Evolutionary conservation across 2,888 invertebrate genomes (phyloP).

Genomic region (Diarsia mendica): DNA sequence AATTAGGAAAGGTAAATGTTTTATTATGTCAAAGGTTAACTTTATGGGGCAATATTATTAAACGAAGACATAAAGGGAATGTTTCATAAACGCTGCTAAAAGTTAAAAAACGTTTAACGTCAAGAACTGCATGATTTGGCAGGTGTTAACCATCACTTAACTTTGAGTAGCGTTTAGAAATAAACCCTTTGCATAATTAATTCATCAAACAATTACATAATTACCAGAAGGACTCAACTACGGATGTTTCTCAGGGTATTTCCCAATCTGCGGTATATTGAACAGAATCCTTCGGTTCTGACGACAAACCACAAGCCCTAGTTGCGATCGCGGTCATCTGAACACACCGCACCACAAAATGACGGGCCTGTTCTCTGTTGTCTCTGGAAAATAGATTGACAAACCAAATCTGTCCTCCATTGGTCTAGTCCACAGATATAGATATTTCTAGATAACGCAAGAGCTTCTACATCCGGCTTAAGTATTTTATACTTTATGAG

Average conservation of each 20-base stretch:
- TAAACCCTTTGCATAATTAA: background rate
- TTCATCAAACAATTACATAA: constrained; percentile 4
- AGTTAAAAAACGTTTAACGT: background rate
- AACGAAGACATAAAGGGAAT: background rate
- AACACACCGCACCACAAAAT: constrained; percentile 36
- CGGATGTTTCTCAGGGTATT: constrained; percentile 25
- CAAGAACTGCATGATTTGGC: background rate
- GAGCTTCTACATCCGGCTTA: no score
- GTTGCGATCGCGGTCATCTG: constrained; percentile 58
- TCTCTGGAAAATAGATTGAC: constrained; percentile 36
- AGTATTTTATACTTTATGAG: no score
- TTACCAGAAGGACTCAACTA: background rate
- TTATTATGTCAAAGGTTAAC: constrained; percentile 25
- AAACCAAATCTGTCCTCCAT: constrained; percentile 26
- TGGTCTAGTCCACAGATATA: background rate
- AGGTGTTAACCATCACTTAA: background rate
- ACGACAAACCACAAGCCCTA: constrained; percentile 61
- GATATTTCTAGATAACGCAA: no score
- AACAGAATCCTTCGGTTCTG: constrained; percentile 61
- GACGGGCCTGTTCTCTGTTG: constrained; percentile 34
- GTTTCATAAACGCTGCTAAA: background rate
- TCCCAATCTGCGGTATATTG: constrained; percentile 58
- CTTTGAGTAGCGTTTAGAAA: background rate
- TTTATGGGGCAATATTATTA: constrained; percentile 26
- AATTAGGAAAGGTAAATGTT: constrained; percentile 33